Evolutionary conservation across 2,113 vertebrate genomes (phyloP).

Genomic region (Pteruthius melanotis): DNA sequence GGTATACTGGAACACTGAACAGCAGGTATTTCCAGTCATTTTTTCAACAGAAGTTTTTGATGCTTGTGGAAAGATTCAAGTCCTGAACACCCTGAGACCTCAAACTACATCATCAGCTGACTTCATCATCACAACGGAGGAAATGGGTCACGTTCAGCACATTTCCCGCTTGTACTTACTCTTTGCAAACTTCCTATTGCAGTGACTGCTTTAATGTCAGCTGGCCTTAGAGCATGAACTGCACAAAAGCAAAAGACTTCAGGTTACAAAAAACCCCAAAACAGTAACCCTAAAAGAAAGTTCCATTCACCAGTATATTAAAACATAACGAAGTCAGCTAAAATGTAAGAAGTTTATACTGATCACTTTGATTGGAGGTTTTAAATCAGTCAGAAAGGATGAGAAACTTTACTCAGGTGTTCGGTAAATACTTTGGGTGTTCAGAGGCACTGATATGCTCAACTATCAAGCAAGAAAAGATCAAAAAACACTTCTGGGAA

Average conservation of each 20-base stretch:
- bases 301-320: background rate
- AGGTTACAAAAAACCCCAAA: background rate
- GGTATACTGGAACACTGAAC: background rate
- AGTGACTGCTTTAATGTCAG: constrained; percentile 70
- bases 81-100: background rate
- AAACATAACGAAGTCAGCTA: background rate
- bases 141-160: background rate
- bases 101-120: background rate
- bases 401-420: background rate
- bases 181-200: constrained; percentile 63
- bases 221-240: constrained; percentile 74
- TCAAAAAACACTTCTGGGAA: background rate
- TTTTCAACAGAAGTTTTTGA: constrained; percentile 19
- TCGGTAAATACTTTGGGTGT: background rate
- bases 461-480: background rate
- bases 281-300: background rate
- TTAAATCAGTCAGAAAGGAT: background rate
- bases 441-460: background rate
- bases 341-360: background rate
- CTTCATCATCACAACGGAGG: background rate
- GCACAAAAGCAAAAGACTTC: background rate
- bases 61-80: background rate
- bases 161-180: constrained; percentile 61
- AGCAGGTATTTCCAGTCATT: constrained; percentile 23
- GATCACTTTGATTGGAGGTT: background rate